Conservation (phyloP, 2,888 invertebrate species). For the Mythimna pallens region DNA sequence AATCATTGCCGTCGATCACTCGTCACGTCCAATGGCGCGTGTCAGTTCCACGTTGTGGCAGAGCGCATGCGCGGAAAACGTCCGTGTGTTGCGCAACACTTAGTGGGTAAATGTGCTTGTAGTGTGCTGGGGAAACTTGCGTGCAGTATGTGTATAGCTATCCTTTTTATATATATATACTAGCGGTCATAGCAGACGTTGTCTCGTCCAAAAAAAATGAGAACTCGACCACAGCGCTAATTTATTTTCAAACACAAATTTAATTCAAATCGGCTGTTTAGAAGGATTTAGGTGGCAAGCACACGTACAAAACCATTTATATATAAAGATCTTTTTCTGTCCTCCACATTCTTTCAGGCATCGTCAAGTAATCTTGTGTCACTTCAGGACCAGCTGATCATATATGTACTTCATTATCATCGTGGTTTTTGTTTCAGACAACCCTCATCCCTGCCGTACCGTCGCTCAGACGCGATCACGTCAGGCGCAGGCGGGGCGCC, state of each 20-base stretch:
- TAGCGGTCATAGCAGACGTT: too few relatives aligned
- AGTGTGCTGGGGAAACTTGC: neutral
- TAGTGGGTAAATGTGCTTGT: conserved; percentile 47
- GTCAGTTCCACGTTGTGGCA: conserved; percentile 14
- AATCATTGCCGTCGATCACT: neutral
- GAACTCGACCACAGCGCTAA: too few relatives aligned
- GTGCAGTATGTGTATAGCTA: neutral
- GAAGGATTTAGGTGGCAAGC: too few relatives aligned
- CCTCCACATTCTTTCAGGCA: neutral
- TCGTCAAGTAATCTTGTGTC: neutral
- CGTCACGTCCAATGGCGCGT: conserved; percentile 18
- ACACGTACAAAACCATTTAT: too few relatives aligned
- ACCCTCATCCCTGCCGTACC: conserved; percentile 68
- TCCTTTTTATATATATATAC: neutral
- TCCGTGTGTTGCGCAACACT: conserved; percentile 53
- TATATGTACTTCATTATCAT: neutral
- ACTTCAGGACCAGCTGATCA: neutral
- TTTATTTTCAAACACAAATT: too few relatives aligned
- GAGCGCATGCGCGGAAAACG: conserved; percentile 52
- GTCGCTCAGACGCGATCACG: conserved; percentile 66
- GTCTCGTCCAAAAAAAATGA: too few relatives aligned
- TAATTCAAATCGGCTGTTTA: too few relatives aligned
- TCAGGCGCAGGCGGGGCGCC: conserved; percentile 60
- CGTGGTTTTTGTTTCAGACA: conserved; percentile 63
- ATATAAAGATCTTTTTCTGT: too few relatives aligned